phyloP scores from a whole-genome alignment of 2,797 vertebrate genomes.

The Sylvilagus floridanus region DNA sequence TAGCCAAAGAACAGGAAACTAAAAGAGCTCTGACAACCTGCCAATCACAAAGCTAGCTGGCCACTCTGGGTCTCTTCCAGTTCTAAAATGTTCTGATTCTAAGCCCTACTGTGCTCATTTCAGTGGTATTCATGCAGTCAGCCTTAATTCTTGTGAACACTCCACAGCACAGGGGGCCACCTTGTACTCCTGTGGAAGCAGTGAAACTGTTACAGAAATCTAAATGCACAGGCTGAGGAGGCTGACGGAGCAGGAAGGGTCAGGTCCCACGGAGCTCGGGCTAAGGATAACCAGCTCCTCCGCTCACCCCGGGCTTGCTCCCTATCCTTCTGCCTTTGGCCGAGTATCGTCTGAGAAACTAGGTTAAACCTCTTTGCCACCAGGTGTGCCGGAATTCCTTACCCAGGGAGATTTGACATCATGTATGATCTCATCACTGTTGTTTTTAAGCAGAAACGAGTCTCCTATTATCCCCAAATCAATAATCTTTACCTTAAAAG shows the following conservation, averaged over 20 bases:
- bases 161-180: background rate
- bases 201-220: conserved; percentile 27
- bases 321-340: background rate
- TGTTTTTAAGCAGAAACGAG: conserved; percentile 37
- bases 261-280: conserved; percentile 32
- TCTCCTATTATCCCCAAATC: background rate
- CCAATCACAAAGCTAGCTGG: background rate
- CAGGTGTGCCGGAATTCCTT: conserved; percentile 34
- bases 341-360: conserved; percentile 58
- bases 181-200: conserved; percentile 16
- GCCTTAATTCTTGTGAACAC: background rate
- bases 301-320: background rate
- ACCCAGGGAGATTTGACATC: background rate
- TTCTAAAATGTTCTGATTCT: background rate
- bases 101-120: background rate
- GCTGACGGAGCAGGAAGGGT: conserved; percentile 3
- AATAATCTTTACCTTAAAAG: conserved; percentile 50
- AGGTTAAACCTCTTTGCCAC: conserved; percentile 73
- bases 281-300: conserved; percentile 44
- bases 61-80: background rate
- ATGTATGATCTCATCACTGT: background rate
- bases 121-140: background rate
- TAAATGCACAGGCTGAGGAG: background rate
- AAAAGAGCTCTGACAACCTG: background rate
- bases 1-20: conserved; percentile 25